Conservation (phyloP, 2,888 invertebrate species). For the Camponotus fellah region DNA sequence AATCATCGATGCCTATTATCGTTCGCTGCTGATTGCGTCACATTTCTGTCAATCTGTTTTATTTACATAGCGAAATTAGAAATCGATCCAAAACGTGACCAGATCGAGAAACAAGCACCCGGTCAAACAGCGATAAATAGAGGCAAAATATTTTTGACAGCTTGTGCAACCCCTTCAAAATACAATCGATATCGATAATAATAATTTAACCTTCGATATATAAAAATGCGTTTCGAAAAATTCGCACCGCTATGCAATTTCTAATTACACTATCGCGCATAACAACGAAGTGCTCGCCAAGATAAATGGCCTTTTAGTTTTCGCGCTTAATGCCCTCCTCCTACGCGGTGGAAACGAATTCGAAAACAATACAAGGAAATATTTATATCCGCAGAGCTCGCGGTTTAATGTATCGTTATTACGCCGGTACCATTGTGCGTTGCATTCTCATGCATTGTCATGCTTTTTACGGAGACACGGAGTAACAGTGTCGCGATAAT, state of each 20-base stretch:
- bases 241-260: neutral
- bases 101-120: neutral
- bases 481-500: slow-evolving; percentile 52
- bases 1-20: slow-evolving; percentile 31
- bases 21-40: slow-evolving; percentile 39
- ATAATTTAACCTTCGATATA: neutral
- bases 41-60: slow-evolving; percentile 45
- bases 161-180: neutral
- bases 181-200: neutral
- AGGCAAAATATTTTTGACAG: neutral
- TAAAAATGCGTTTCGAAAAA: neutral
- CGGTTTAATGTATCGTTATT: slow-evolving; percentile 24
- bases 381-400: neutral
- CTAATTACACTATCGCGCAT: neutral
- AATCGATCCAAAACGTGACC: slow-evolving; percentile 43
- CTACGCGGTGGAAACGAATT: neutral
- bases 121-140: neutral
- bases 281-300: neutral
- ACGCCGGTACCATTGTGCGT: slow-evolving; percentile 2
- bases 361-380: slow-evolving; percentile 6
- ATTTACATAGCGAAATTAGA: slow-evolving; percentile 43
- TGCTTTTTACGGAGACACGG: slow-evolving; percentile 29
- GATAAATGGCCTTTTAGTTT: neutral
- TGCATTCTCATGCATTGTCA: neutral
- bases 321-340: neutral